Conservation (phyloP, 2,113 vertebrate species). For the Oreocharis arfaki region DNA sequence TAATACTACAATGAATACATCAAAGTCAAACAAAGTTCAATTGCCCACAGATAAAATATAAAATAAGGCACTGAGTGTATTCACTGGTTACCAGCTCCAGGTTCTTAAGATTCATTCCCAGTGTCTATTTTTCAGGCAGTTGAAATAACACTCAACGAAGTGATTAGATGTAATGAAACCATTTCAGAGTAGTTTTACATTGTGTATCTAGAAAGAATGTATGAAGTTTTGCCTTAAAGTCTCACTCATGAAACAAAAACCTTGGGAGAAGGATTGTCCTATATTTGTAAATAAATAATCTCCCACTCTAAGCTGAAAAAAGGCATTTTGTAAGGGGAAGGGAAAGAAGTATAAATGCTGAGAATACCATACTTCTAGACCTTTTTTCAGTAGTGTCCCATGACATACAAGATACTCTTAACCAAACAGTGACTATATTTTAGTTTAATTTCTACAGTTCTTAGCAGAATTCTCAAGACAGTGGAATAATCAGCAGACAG, state of each 20-base stretch:
- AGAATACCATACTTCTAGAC: background rate
- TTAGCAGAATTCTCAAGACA: background rate
- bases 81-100: background rate
- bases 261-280: background rate
- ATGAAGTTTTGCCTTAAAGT: background rate
- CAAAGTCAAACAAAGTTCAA: background rate
- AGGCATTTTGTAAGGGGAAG: background rate
- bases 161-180: background rate
- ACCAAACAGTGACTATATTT: background rate
- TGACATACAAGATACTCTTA: background rate
- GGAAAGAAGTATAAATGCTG: background rate
- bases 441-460: background rate
- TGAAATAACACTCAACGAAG: background rate
- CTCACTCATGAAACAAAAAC: background rate
- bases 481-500: background rate
- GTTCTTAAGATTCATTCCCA: background rate
- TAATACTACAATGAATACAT: background rate
- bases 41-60: background rate
- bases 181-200: background rate
- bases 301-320: background rate
- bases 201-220: background rate
- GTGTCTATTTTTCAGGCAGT: background rate
- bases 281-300: background rate
- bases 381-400: background rate
- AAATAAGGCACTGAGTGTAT: background rate